Evolutionary conservation across 92 coral and sea anemone genomes (phyloP), one percentile per base, ranked within the genome.

Genomic region (Paragorgia papillata): DNA sequence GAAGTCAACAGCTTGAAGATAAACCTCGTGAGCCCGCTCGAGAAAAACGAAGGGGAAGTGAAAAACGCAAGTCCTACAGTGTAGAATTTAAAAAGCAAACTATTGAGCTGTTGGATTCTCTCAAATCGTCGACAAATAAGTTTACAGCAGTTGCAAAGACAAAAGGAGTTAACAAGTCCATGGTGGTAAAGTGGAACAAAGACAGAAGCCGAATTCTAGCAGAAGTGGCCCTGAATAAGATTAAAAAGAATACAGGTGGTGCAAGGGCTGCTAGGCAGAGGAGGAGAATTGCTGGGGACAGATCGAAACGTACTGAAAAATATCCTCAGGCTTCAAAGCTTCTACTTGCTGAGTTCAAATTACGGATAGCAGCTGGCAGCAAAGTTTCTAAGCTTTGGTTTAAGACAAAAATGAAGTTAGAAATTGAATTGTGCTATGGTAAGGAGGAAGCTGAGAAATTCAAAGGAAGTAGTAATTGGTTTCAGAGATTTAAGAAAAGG

Each of bases 1-100:
- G n/a, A n/a, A n/a, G n/a, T n/a, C n/a, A n/a, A n/a, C n/a, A n/a
- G n/a, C n/a, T n/a, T n/a, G n/a, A n/a, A n/a, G n/a, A n/a, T n/a
- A n/a, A n/a, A n/a, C n/a, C n/a, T n/a, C n/a, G n/a, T n/a, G n/a
- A n/a, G n/a, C n/a, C n/a, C n/a, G n/a, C n/a, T n/a, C n/a, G n/a
- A n/a, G n/a, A n/a, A n/a, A n/a, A n/a, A n/a, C n/a, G n/a, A n/a
- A n/a, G n/a, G n/a, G n/a, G n/a, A n/a, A n/a, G n/a, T n/a, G n/a
- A n/a, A n/a, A n/a, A n/a, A n/a, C n/a, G n/a, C n/a, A 85, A 79
- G 54, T 85, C 85, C 15, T 85, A 85, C 81, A 80, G 85, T 41
- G 62, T 80, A 44, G 82, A 79, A 33, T 80, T 85, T 40, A 80
- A 85, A 66, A 74, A 18, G 37, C 41, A 85, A 85, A 85, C 85